Conservation (phyloP, 1,140 invertebrate species). For the Drosophila kurseongensis region DNA sequence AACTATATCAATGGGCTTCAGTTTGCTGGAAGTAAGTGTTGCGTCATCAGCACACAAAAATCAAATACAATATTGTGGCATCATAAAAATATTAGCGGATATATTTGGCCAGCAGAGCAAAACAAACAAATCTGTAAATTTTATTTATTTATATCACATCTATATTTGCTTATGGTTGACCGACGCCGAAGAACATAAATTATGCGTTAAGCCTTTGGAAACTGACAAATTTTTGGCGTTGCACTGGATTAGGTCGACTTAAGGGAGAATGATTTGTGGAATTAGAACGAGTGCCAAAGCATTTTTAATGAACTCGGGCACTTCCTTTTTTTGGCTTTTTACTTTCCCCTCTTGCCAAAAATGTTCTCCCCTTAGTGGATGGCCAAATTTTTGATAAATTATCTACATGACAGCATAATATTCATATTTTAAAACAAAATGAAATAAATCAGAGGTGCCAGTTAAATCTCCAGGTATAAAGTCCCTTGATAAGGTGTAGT, state of each 20-base stretch:
- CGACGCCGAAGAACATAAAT: conserved; percentile 27
- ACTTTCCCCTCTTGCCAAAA: neutral
- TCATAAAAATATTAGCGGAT: conserved; percentile 1
- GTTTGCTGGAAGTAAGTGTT: conserved; percentile 19
- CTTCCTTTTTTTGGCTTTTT: conserved; percentile 8
- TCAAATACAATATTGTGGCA: conserved; percentile 19
- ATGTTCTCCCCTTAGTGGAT: neutral
- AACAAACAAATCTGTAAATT: conserved; percentile 6
- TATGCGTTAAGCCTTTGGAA: conserved; percentile 37
- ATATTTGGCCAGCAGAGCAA: conserved; percentile 10
- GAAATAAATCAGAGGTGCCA: no score
- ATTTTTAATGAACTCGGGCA: conserved; percentile 42
- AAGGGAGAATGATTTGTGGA: conserved; percentile 42
- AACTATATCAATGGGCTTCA: conserved; percentile 28
- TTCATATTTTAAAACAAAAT: no score
- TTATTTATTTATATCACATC: conserved; percentile 28
- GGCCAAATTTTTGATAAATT: conserved; percentile 18
- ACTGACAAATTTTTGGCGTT: conserved; percentile 50
- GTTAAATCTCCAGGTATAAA: no score
- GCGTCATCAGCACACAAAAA: conserved; percentile 37
- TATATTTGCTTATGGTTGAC: conserved; percentile 29
- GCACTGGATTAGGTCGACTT: conserved; percentile 40
- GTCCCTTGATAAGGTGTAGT: no score
- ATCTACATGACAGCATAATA: conserved; percentile 2
- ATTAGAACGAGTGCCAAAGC: conserved; percentile 29